Evolutionary conservation across 1,140 invertebrate species (phyloP).

Genomic region (Drosophila sproati): DNA sequence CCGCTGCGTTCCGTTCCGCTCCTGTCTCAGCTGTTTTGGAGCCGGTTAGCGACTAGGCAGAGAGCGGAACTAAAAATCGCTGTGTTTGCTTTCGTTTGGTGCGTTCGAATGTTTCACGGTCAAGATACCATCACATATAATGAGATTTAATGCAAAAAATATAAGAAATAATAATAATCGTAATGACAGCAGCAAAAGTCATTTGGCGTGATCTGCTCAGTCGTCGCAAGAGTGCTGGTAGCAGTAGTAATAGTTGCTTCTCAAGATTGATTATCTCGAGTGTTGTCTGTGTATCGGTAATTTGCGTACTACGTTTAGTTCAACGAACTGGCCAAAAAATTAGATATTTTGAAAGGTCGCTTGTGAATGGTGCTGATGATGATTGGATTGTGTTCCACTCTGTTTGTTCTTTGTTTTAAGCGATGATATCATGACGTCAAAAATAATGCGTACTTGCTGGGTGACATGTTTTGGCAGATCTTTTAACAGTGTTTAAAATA

Average conservation of each 20-base stretch:
- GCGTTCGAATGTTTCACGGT: conserved; percentile 72
- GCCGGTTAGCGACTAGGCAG: conserved; percentile 56
- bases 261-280: conserved; percentile 56
- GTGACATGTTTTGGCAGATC: not conserved
- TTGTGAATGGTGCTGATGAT: conserved; percentile 36
- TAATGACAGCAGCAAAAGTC: conserved; percentile 53
- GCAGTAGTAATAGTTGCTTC: conserved; percentile 53
- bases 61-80: conserved; percentile 66
- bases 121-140: conserved; percentile 67
- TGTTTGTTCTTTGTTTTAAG: conserved; percentile 50
- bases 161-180: conserved; percentile 41
- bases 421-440: conserved; percentile 36
- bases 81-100: conserved; percentile 69
- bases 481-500: no score
- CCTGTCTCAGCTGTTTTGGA: conserved; percentile 17
- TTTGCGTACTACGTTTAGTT: conserved; percentile 75
- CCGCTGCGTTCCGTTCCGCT: conserved; percentile 1
- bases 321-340: conserved; percentile 61
- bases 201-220: conserved; percentile 20
- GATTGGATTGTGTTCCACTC: conserved; percentile 39
- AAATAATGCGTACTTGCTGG: conserved; percentile 17
- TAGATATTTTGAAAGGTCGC: conserved; percentile 60
- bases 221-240: not conserved
- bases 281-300: conserved; percentile 72
- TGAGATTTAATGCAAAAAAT: conserved; percentile 75